Percentiles rank a stretch among this genome's conserved stretches.
phyloP scores from a whole-genome alignment of 1,140 invertebrate species.

The Aphelinus certus region DNA sequence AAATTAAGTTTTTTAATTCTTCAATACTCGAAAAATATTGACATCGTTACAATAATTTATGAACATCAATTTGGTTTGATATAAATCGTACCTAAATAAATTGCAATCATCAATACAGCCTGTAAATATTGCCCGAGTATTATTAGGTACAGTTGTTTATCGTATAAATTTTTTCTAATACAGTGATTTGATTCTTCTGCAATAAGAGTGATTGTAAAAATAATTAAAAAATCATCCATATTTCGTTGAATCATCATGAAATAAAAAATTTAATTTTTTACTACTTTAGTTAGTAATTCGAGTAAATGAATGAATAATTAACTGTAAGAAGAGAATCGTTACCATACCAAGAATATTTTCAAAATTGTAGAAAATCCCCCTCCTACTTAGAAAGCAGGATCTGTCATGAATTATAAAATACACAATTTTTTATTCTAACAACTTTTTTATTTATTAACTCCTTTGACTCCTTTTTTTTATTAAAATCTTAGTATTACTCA shows the following conservation, averaged over 20 bases:
- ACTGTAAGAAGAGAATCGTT: too few relatives aligned
- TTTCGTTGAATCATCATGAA: too few relatives aligned
- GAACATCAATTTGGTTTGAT: not conserved
- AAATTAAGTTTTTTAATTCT: conserved; percentile 14
- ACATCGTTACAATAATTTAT: conserved; percentile 5
- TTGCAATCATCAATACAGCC: conserved; percentile 1
- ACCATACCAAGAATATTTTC: too few relatives aligned
- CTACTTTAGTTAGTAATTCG: too few relatives aligned
- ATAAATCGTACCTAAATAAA: conserved; percentile 19
- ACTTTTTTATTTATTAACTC: conserved; percentile 11
- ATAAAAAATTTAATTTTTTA: too few relatives aligned
- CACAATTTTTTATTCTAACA: not conserved
- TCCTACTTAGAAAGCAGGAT: not conserved
- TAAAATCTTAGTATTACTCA: conserved; percentile 17
- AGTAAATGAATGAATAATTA: too few relatives aligned
- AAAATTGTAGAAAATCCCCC: too few relatives aligned
- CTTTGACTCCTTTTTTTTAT: conserved; percentile 22
- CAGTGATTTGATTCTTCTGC: too few relatives aligned
- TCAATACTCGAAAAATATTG: conserved; percentile 15
- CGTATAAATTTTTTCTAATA: too few relatives aligned
- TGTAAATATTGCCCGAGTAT: conserved; percentile 27
- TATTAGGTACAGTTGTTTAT: conserved; percentile 16
- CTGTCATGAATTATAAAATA: conserved; percentile 10
- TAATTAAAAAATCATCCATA: too few relatives aligned
- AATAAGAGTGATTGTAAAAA: too few relatives aligned